Evolutionary conservation across 2,888 invertebrate species (phyloP), one percentile per base, ranked within the genome.

Genomic region (Sphecodes monilicornis): DNA sequence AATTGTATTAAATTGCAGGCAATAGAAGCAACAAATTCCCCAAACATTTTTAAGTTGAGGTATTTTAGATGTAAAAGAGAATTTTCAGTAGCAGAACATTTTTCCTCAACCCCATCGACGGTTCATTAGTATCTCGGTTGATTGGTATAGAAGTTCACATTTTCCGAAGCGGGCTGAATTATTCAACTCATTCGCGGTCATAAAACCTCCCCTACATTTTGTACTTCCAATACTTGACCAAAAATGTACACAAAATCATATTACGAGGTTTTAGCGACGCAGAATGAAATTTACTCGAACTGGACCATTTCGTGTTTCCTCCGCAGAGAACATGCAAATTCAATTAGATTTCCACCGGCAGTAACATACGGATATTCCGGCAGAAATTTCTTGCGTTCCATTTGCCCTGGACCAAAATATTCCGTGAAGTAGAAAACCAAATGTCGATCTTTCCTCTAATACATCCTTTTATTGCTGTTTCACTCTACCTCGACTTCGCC

Each of bases 311-410:
- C 64, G 29, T 64, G 64, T 64, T 64, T 18, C 32, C 6, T 64
- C 32, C 64, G 18, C 64, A 64, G 64, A 64, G 32, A 64, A 64
- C 64, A 32, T 64, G 32, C 64, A 32, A 64, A 64, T 64, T 32
- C 64, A 64, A 64, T 64, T 64, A 64, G 64, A 29, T 18, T 10
- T 16, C 16, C 29, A 32, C 32, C 64, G 64, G 64, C 18, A 32
- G 32, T 18, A 64, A 64, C 32, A 32, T 57, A 26, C 64, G 18
- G 64, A 18, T 32, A 32, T 32, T 18, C 64, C 6, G 32, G 18
- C 64, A 18, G 64, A 64, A 32, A 64, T 64, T 64, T 64, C 29
- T 32, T 29, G 18, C 29, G 3, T 32, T 64, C 18, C 64, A 32
- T 64, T 64, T 64, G 2, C 18, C 64, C 16, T 26, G 26, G 29